Evolutionary conservation across 2,113 vertebrate species (phyloP).

Genomic region (Mesitornis unicolor): DNA sequence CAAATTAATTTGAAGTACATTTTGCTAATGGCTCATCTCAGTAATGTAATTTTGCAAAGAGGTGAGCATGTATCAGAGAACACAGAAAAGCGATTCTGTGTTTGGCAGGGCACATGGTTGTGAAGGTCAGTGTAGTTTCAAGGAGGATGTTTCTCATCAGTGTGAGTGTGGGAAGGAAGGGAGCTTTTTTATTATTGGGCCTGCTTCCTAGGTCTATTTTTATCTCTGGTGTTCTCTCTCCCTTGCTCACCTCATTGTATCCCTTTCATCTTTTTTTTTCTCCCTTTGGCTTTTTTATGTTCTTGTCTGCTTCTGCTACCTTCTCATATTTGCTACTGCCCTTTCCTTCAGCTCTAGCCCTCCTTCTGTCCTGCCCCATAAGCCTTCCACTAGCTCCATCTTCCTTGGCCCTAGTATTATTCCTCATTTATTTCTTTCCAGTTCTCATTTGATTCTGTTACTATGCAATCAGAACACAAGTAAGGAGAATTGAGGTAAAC

Average conservation of each 20-base stretch:
- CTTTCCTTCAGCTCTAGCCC: neutral
- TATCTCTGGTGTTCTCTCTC: neutral
- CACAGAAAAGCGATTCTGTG: neutral
- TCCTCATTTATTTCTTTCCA: neutral
- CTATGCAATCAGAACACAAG: neutral
- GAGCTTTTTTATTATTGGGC: neutral
- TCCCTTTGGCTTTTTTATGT: neutral
- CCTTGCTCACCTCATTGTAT: neutral
- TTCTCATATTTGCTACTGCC: neutral
- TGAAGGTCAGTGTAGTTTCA: neutral
- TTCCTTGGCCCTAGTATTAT: neutral
- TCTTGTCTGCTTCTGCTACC: neutral
- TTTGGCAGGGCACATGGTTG: neutral
- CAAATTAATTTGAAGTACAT: neutral
- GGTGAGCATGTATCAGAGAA: neutral
- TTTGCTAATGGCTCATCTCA: neutral
- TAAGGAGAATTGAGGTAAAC: neutral
- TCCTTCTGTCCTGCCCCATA: neutral
- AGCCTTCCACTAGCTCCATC: neutral
- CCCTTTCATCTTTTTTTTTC: neutral
- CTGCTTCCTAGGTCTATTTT: neutral
- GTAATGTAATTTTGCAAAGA: neutral
- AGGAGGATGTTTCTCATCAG: neutral
- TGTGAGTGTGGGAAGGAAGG: neutral
- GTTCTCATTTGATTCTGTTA: neutral